Evolutionary conservation across 2,888 invertebrate genomes (phyloP).

Genomic region (Idaea biselata): DNA sequence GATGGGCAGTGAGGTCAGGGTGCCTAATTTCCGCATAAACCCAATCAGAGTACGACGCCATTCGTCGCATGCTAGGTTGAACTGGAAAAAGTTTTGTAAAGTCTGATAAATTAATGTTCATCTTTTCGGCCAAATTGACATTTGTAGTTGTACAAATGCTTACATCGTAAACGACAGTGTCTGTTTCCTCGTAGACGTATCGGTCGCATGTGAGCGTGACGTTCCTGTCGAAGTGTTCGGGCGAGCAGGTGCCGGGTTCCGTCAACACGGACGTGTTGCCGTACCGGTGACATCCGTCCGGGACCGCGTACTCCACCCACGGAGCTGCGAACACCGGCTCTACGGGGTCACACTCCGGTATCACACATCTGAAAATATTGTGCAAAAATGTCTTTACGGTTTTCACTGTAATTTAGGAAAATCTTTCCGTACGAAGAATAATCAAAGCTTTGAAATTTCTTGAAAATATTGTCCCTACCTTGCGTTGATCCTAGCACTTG

Average conservation of each 20-base stretch:
- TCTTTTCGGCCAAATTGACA: too few species aligned
- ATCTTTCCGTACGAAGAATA: too few species aligned
- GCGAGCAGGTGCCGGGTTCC: slow-evolving; percentile 44
- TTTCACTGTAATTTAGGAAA: too few species aligned
- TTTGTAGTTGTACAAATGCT: slow-evolving; percentile 29
- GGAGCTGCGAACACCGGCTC: slow-evolving; percentile 47
- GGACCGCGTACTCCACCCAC: slow-evolving; percentile 72
- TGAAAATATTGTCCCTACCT: slow-evolving; percentile 48
- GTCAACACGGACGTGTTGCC: slow-evolving; percentile 26
- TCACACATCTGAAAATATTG: slow-evolving; percentile 43
- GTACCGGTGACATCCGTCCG: slow-evolving; percentile 74
- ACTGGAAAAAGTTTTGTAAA: slow-evolving; percentile 60
- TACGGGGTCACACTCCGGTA: slow-evolving; percentile 47
- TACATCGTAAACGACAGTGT: slow-evolving; percentile 65
- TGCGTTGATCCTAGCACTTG: slow-evolving; percentile 58
- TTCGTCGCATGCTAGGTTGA: slow-evolving; percentile 82
- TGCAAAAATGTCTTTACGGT: too few species aligned
- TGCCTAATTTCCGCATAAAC: slow-evolving; percentile 84
- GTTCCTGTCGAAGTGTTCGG: slow-evolving; percentile 45
- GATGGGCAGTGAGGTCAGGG: slow-evolving; percentile 83
- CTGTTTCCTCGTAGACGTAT: slow-evolving; percentile 54
- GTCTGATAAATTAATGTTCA: too few species aligned
- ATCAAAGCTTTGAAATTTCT: too few species aligned
- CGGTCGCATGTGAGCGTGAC: slow-evolving; percentile 41
- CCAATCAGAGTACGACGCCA: slow-evolving; percentile 88